Percentiles rank a stretch among this genome's conserved stretches.
These are phyloP conservation scores for rabbit (Oryctolagus cuniculus) DNA, from an alignment of 2,113 vertebrate species.

Conservation along the genomic window DNA sequence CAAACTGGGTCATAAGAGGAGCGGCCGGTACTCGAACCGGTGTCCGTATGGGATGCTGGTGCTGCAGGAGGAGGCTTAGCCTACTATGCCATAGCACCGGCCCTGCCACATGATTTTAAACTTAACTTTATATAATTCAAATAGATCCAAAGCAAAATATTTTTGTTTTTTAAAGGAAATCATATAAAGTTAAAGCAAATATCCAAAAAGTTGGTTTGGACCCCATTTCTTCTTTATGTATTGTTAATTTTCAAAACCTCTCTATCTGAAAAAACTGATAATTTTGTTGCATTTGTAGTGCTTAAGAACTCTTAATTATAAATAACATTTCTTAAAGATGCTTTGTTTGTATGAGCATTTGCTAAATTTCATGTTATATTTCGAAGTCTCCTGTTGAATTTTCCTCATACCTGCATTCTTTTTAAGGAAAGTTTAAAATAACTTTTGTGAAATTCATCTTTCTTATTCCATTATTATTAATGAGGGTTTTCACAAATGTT, in stretches of 20 bases:
- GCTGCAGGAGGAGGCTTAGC: no score
- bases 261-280: neutral
- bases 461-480: constrained; percentile 43
- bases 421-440: constrained; percentile 42
- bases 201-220: neutral
- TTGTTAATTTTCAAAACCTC: constrained; percentile 9
- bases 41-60: no score
- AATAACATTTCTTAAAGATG: constrained; percentile 30
- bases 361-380: neutral
- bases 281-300: neutral
- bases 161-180: neutral
- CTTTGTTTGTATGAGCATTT: neutral
- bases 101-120: no score
- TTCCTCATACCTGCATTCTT: constrained; percentile 10
- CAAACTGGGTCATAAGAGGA: no score
- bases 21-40: no score
- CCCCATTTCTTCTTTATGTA: neutral
- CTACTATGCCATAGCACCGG: no score
- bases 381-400: neutral
- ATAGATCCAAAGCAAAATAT: neutral
- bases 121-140: neutral
- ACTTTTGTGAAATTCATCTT: constrained; percentile 30
- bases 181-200: constrained; percentile 9
- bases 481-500: constrained; percentile 70
- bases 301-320: constrained; percentile 20